Evolutionary conservation across 1,140 invertebrate species (phyloP).

Genomic region (Aethina tumida): DNA sequence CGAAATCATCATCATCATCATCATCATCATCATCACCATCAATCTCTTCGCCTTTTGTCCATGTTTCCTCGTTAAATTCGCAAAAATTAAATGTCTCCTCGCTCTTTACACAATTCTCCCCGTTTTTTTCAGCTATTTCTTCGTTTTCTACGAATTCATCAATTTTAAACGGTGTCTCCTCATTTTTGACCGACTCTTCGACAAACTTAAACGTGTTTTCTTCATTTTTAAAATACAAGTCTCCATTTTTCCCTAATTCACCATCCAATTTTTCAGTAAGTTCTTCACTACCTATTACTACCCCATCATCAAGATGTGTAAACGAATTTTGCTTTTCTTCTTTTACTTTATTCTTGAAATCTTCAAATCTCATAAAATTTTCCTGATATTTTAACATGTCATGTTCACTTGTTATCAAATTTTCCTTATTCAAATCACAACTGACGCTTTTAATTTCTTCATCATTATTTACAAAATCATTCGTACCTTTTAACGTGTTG

Average conservation of each 20-base stretch:
- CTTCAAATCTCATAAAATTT: too few relatives aligned
- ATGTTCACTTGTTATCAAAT: too few relatives aligned
- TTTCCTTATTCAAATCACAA: too few relatives aligned
- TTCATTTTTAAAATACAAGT: not conserved
- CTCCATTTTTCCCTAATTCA: not conserved
- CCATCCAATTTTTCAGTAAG: not conserved
- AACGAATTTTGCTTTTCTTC: not conserved
- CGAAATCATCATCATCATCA: slow-evolving; percentile 29
- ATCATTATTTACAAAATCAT: too few relatives aligned
- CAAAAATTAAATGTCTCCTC: too few relatives aligned
- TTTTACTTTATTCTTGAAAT: slow-evolving; percentile 1
- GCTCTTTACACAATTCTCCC: not conserved
- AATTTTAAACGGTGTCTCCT: slow-evolving; percentile 1
- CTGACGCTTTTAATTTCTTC: too few relatives aligned
- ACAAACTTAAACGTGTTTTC: slow-evolving; percentile 1
- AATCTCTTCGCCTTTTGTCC: too few relatives aligned
- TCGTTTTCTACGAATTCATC: not conserved
- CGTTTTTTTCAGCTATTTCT: not conserved
- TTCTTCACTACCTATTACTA: not conserved
- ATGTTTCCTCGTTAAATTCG: too few relatives aligned
- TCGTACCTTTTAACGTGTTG: too few relatives aligned
- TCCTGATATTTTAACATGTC: too few relatives aligned
- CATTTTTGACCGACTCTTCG: not conserved
- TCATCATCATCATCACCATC: slow-evolving; percentile 8
- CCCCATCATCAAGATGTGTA: slow-evolving; percentile 2